Conservation (phyloP, 2,113 vertebrate species). For the Conger conger region DNA sequence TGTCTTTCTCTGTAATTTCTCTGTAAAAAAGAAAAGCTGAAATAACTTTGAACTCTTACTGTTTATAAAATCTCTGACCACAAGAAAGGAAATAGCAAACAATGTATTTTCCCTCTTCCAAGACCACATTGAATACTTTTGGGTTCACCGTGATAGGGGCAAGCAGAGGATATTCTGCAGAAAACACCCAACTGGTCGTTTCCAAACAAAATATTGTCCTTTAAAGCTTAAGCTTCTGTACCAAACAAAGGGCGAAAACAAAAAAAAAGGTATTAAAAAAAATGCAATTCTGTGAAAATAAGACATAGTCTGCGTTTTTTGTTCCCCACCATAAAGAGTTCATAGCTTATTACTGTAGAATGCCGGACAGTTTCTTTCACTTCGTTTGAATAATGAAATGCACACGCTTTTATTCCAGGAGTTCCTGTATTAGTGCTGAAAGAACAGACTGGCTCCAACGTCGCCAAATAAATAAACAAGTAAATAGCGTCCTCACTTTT, state of each 20-base stretch:
- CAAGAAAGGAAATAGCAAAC: neutral
- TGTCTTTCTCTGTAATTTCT: no score
- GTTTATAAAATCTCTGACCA: neutral
- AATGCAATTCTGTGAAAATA: neutral
- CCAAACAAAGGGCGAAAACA: neutral
- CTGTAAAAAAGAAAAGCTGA: neutral
- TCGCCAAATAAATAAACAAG: neutral
- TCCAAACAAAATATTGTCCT: constrained; percentile 33
- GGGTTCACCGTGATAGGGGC: neutral
- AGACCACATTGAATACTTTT: neutral
- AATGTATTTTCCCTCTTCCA: neutral
- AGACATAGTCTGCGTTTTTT: neutral
- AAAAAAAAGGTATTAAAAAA: neutral
- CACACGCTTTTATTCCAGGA: neutral
- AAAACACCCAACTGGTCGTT: neutral
- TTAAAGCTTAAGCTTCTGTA: neutral
- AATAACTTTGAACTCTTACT: neutral
- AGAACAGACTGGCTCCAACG: no score
- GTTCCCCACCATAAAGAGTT: neutral
- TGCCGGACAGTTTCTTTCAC: no score
- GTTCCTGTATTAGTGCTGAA: neutral
- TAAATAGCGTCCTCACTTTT: neutral
- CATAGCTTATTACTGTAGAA: neutral
- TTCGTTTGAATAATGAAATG: neutral
- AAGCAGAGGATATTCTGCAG: neutral